Evolutionary conservation across 2,797 vertebrate species (phyloP), one percentile per base, ranked within the genome.

Genomic region (Galago senegalensis): DNA sequence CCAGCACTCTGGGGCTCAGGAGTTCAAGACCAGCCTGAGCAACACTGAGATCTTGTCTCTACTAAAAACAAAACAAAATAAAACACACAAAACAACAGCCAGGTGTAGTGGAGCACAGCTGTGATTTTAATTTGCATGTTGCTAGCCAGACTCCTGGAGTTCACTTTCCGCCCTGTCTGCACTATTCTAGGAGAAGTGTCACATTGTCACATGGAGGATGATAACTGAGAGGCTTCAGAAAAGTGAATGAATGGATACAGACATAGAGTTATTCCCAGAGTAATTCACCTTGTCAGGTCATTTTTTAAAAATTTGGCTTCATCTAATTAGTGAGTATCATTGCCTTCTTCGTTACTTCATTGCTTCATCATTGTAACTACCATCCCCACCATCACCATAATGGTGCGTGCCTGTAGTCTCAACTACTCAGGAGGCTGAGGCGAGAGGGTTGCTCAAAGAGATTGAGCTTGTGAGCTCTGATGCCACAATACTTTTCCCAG

Each of bases 61-160:
- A 49, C 49, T 49, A 49, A 49, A 49, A 49, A 49, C 49, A 49
- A 49, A 49, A 49, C 46, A 49, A 49, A 49, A 16, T 13, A 49
- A 49, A 49, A 49, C 49, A 49, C 49, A 49, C 13, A 14, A 14
- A 49, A 49, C 49, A 49, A 49, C 12, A 49, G 49, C 49, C 49
- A 49, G 49, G 49, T 4, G 49, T 49, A 49, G 49, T 49, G 49
- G 13, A 49, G 49, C 49, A 49, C 14, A 49, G 13, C 49, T 49
- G 49, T 77, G 60, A 37, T 9, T 95, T 95, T 76, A 82, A 77
- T 34, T 84, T 79, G 37, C 83, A 67, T 49, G 25, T 34, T 91
- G 17, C 43, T 82, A 76, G 17, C 40, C 18, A n/a, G 29, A 92
- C 27, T 89, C 31, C 29, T 79, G 31, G 43, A 90, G 75, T 91